Evolutionary conservation across 1,140 invertebrate genomes (phyloP).

Genomic region (Rhagoletis pomonella): DNA sequence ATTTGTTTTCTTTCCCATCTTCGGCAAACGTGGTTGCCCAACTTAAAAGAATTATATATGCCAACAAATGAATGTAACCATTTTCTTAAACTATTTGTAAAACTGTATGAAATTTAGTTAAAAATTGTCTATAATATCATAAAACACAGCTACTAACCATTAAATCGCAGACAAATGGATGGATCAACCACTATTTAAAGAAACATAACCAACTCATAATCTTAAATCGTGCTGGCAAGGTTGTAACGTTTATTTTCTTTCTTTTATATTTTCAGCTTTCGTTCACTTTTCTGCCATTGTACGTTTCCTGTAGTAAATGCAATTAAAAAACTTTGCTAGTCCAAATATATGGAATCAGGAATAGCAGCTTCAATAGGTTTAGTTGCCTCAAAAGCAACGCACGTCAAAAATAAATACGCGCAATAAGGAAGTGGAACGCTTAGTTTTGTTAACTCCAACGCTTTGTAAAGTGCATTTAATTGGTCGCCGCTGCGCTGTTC

Average conservation of each 20-base stretch:
- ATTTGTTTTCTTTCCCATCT: background rate
- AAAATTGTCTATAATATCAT: no score
- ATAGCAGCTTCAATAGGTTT: conserved; percentile 32
- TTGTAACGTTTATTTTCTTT: background rate
- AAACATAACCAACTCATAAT: background rate
- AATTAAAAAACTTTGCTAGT: background rate
- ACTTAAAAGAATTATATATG: background rate
- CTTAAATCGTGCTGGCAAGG: background rate
- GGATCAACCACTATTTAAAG: background rate
- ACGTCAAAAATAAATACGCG: conserved; percentile 28
- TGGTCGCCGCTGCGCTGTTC: background rate
- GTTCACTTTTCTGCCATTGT: background rate
- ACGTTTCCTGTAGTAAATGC: conserved; percentile 29
- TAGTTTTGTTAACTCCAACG: conserved; percentile 28
- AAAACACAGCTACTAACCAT: no score
- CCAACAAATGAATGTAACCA: background rate
- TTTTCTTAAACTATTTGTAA: background rate
- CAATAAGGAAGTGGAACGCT: conserved; percentile 23
- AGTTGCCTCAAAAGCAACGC: conserved; percentile 33
- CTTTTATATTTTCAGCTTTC: conserved; percentile 17
- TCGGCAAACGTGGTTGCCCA: background rate
- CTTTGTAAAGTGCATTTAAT: conserved; percentile 44
- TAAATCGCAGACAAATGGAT: no score
- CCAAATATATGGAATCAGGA: conserved; percentile 40
- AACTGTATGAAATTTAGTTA: no score